A percentile compares a stretch with the other conserved stretches of the same genome.
Evolutionary conservation across 2,113 vertebrate species (phyloP).

Genomic region (Edolisoma coerulescens): DNA sequence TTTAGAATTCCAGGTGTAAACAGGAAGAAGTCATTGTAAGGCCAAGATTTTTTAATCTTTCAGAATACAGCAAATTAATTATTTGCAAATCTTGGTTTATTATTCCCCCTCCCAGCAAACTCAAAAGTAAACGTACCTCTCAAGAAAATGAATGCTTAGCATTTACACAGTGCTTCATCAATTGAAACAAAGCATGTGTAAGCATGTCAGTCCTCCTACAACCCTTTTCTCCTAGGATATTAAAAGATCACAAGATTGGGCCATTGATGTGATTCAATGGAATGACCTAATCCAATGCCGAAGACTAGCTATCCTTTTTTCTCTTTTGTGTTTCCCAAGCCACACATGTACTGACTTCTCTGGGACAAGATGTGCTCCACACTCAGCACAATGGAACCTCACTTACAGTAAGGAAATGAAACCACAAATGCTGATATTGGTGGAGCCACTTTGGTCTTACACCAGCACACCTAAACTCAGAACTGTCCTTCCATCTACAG

Average conservation of each 20-base stretch:
- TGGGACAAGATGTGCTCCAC: background rate
- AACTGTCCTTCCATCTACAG: background rate
- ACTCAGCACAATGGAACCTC: background rate
- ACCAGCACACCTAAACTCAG: background rate
- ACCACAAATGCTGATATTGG: background rate
- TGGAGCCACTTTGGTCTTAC: background rate
- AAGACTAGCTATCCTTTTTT: background rate
- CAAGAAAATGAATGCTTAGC: background rate
- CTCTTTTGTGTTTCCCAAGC: background rate
- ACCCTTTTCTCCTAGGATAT: background rate
- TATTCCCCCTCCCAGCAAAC: background rate
- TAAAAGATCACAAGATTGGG: background rate
- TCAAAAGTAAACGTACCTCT: background rate
- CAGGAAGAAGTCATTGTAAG: background rate
- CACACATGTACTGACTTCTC: accelerated
- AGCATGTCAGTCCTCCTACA: background rate
- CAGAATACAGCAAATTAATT: background rate
- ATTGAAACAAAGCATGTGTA: background rate
- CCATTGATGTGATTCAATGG: background rate
- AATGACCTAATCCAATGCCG: background rate
- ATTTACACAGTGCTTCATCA: background rate
- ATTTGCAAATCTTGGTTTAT: background rate
- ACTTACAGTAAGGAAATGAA: background rate
- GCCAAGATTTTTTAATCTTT: background rate
- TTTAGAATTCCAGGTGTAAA: background rate